phyloP scores from a whole-genome alignment of 2,113 vertebrate genomes.

The Silurus meridionalis region DNA sequence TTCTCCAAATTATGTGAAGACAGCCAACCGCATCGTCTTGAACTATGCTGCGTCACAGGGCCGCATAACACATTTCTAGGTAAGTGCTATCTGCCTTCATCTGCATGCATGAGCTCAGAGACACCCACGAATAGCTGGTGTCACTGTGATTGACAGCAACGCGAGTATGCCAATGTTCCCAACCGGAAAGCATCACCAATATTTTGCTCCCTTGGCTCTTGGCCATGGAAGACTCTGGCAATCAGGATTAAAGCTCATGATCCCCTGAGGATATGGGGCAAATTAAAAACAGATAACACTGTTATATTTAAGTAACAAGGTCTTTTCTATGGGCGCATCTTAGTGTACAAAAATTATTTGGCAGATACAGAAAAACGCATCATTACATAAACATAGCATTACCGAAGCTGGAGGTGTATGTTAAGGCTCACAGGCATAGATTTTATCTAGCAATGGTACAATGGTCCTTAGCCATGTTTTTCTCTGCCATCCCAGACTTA shows the following conservation, averaged over 20 bases:
- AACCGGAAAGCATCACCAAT: not conserved
- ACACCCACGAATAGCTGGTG: not conserved
- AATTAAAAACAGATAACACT: not conserved
- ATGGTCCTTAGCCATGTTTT: not conserved
- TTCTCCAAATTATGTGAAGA: not conserved
- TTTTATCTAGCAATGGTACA: not conserved
- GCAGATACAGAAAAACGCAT: not conserved
- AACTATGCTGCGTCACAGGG: not conserved
- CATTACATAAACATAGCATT: not conserved
- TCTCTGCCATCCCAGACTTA: not conserved
- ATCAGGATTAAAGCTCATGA: not conserved
- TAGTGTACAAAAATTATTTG: not conserved
- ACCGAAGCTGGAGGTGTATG: not conserved
- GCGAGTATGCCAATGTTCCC: not conserved
- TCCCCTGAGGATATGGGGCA: not conserved
- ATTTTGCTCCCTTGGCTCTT: constrained; percentile 6
- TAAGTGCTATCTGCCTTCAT: constrained; percentile 9
- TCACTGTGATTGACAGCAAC: constrained; percentile 5
- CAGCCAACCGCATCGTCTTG: not conserved
- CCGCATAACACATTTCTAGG: not conserved
- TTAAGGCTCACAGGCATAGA: not conserved
- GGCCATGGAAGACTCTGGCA: not conserved
- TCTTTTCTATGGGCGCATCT: not conserved
- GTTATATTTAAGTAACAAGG: not conserved
- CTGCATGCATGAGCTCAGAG: not conserved